phyloP scores from a whole-genome alignment of 2,113 vertebrate genomes.

The Limnothrissa miodon region DNA sequence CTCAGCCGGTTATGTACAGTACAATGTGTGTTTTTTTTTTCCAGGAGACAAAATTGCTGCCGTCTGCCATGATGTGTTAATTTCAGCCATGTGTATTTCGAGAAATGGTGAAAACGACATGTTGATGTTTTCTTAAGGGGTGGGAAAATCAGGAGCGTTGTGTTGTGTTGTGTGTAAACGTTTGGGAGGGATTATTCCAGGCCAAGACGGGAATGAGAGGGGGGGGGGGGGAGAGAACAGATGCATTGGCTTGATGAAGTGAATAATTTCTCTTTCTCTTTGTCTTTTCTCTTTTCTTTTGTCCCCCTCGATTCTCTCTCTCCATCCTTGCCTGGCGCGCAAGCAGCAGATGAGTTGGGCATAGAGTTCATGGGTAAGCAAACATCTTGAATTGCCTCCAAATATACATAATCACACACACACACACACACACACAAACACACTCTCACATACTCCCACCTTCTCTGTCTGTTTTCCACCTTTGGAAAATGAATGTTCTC shows the following conservation, averaged over 20 bases:
- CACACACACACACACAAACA: slow-evolving; percentile 31
- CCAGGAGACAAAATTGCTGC: too few species aligned
- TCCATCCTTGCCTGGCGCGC: background rate
- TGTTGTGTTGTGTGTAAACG: background rate
- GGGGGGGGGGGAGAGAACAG: background rate
- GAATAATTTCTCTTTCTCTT: slow-evolving; percentile 50
- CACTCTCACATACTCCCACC: background rate
- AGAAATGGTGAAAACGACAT: background rate
- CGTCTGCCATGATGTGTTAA: background rate
- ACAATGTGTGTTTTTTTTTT: too few species aligned
- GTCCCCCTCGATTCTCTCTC: slow-evolving; percentile 27
- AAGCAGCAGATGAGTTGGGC: slow-evolving; percentile 73
- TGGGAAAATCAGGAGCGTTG: background rate
- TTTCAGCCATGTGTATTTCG: background rate
- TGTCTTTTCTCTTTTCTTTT: slow-evolving; percentile 39
- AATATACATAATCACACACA: slow-evolving; percentile 2
- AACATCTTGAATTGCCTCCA: slow-evolving; percentile 35
- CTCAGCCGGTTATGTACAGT: too few species aligned
- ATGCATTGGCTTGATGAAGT: slow-evolving; percentile 9
- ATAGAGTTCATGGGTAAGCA: slow-evolving; percentile 80
- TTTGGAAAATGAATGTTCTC: slow-evolving; percentile 63
- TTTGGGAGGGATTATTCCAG: background rate
- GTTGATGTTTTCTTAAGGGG: background rate
- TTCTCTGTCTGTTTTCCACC: slow-evolving; percentile 55
- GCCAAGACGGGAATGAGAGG: background rate